phyloP scores from a whole-genome alignment of 37 sponge, comb jelly and placozoan genomes.

The Chondrilla cf. caribensis region DNA sequence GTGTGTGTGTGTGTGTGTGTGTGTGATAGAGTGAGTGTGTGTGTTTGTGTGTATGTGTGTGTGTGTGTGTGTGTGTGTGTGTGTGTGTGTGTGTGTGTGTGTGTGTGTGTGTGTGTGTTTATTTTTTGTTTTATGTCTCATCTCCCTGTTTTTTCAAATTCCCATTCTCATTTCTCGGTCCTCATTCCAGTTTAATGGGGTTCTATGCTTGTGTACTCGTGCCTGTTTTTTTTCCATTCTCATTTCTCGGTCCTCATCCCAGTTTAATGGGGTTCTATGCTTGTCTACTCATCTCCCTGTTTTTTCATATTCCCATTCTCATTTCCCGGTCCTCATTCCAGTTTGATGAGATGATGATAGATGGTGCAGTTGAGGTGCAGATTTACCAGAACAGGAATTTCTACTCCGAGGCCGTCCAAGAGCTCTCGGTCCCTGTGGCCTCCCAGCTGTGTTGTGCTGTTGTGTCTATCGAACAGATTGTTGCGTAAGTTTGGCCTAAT shows the following conservation, averaged over 20 bases:
- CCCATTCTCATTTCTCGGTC: neutral
- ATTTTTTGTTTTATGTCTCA: neutral
- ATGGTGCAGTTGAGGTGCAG: conserved; percentile 31
- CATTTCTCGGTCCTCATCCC: neutral
- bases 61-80: conserved; percentile 25
- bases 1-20: conserved; percentile 1
- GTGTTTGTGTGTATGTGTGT: conserved; percentile 31
- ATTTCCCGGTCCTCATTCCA: conserved; percentile 7
- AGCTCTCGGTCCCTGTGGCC: conserved; percentile 33
- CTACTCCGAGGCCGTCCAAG: conserved; percentile 17
- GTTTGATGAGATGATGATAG: conserved; percentile 59
- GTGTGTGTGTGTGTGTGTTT: conserved; percentile 13
- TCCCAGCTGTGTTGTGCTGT: conserved; percentile 45
- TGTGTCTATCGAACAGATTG: conserved; percentile 62
- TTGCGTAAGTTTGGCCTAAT: conserved; percentile 29
- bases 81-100: conserved; percentile 19
- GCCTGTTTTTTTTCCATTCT: neutral
- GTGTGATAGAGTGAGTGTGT: conserved; percentile 26
- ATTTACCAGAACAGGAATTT: conserved; percentile 47
- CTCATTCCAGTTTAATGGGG: conserved; percentile 58
- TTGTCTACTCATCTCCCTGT: no score
- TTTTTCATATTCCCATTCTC: neutral
- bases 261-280: conserved; percentile 75
- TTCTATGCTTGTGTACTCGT: no score
- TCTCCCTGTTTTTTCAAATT: neutral